phyloP scores from a whole-genome alignment of 2,888 invertebrate genomes.

The Neoaliturus tenellus region DNA sequence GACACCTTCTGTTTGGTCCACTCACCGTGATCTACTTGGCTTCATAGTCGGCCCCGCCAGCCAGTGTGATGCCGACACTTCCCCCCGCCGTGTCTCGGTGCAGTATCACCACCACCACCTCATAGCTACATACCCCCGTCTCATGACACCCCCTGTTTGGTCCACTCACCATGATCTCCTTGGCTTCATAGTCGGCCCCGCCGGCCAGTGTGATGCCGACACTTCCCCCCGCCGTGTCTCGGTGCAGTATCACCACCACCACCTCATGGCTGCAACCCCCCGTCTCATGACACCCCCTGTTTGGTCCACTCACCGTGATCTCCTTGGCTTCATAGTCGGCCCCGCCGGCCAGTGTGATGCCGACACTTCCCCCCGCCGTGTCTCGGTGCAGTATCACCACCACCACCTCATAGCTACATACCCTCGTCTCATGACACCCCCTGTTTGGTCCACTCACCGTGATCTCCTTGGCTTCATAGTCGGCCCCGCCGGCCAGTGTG shows the following conservation, averaged over 20 bases:
- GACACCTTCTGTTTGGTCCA: conserved; percentile 86
- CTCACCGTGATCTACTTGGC: conserved; percentile 93
- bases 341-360: conserved; percentile 92
- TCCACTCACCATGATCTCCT: conserved; percentile 91
- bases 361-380: conserved; percentile 84
- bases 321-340: conserved; percentile 94
- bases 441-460: too few relatives aligned
- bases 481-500: conserved; percentile 91
- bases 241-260: conserved; percentile 80
- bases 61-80: conserved; percentile 92
- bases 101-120: conserved; percentile 80
- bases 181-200: conserved; percentile 93
- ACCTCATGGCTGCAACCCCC: conserved; percentile 73
- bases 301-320: conserved; percentile 87
- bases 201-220: conserved; percentile 93
- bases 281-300: conserved; percentile 78
- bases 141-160: conserved; percentile 82
- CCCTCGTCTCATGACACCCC: conserved; percentile 72
- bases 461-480: conserved; percentile 94
- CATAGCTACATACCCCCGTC: conserved; percentile 71
- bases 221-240: conserved; percentile 82
- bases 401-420: conserved; percentile 75
- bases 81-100: conserved; percentile 81
- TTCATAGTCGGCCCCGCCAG: conserved; percentile 94
- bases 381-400: conserved; percentile 81